phyloP scores from a whole-genome alignment of 2,888 invertebrate species.

The Neria commutata region DNA sequence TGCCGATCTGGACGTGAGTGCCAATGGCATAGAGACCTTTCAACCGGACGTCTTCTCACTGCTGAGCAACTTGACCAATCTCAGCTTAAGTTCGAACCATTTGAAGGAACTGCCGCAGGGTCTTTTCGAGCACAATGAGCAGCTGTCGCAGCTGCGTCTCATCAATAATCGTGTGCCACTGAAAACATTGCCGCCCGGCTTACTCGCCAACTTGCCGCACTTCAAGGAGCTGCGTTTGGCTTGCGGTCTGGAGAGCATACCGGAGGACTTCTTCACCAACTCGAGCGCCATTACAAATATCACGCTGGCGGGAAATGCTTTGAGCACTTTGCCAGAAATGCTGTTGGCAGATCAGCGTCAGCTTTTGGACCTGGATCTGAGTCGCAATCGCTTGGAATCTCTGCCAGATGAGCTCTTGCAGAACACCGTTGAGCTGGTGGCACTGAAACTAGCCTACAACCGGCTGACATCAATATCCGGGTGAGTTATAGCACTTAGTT shows the following conservation, averaged over 20 bases:
- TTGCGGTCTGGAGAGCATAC: constrained; percentile 66
- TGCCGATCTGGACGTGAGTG: constrained; percentile 71
- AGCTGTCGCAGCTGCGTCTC: constrained; percentile 65
- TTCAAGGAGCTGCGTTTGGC: constrained; percentile 67
- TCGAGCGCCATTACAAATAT: constrained; percentile 67
- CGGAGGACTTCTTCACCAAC: constrained; percentile 69
- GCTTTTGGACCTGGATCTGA: constrained; percentile 69
- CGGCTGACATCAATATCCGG: constrained; percentile 66
- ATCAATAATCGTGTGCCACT: constrained; percentile 68
- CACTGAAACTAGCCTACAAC: constrained; percentile 72
- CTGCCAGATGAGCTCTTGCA: constrained; percentile 69
- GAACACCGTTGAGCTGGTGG: constrained; percentile 65
- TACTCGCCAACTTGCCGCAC: constrained; percentile 68
- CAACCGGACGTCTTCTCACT: constrained; percentile 69
- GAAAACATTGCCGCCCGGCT: constrained; percentile 65
- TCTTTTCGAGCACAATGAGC: constrained; percentile 66
- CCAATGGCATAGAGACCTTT: constrained; percentile 69
- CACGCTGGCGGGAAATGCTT: constrained; percentile 67
- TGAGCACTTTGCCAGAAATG: constrained; percentile 66
- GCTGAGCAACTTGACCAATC: constrained; percentile 67
- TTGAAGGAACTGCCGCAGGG: constrained; percentile 69
- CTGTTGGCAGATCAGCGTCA: constrained; percentile 70
- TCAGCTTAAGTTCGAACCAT: constrained; percentile 74
- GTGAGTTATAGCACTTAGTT: too few relatives aligned
- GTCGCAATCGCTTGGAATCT: constrained; percentile 68